Base-by-base conservation (phyloP, 2,113 vertebrate species). In the Morone chrysops region DNA sequence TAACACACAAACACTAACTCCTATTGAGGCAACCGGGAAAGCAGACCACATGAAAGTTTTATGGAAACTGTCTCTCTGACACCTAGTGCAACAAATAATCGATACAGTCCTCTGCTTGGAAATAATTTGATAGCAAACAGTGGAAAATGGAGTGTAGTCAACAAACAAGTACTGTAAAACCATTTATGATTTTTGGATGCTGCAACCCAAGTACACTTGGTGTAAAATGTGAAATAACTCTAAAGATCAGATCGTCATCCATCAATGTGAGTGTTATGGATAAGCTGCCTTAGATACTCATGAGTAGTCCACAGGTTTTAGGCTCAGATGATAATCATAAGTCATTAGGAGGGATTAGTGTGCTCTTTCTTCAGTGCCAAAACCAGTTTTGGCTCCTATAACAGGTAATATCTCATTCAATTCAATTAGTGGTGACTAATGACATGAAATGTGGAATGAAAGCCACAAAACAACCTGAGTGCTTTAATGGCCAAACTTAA, bases 81-180 rank as follows among this genome's bases (percentile, higher is more conserved):
- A 85, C 89, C 72, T 45, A 76, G 47, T 73, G 76, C 87, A 88
- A 79, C 89, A 88, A 86, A 82, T 86, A 89, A 94, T 93, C 92
- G 59, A 93, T 90, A 60, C 63, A 84, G 71, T 11, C 20, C 83
- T 91, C 83, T 89, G 91, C 90, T 80, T 70, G 86, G 87, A 88
- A 92, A 90, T 87, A 82, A 89, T 91, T 80, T 92, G 84, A 89
- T 85, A 86, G 68, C 85, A 91, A 89, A 88, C 83, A 70, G 73
- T 85, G 79, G 74, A 87, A 83, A 92, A 90, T 69, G 53, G 68
- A 89, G 72, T 66, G 79, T 70, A 83, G 82, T 86, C 80, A 70
- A 82, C 85, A 86, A 86, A 82, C 50, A 68, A 78, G 61, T 13
- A 40, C 73, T 70, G 66, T 79, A 57, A 78, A 90, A 77, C 57